Conservation (phyloP, 2,113 vertebrate genomes). For the Phalacrocorax aristotelis region DNA sequence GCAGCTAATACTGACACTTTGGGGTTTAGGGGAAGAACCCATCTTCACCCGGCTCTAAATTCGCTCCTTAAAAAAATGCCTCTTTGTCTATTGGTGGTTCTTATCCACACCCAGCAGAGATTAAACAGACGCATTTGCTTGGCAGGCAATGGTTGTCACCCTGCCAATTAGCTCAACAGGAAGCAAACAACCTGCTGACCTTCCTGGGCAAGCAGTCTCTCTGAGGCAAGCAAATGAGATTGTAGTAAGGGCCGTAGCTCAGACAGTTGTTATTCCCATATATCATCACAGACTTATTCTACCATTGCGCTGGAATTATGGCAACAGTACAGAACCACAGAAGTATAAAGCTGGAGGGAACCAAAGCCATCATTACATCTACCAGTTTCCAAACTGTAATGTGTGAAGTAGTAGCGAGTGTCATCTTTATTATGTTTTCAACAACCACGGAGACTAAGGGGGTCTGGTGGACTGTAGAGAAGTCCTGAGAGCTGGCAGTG, state of each 20-base stretch:
- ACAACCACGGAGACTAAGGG: neutral
- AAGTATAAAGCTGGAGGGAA: neutral
- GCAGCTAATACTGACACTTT: neutral
- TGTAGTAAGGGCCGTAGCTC: neutral
- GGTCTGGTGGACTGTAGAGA: neutral
- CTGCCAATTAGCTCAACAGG: constrained; percentile 46
- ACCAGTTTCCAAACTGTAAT: neutral
- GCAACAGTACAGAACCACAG: neutral
- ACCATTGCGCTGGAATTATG: neutral
- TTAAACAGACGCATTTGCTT: constrained; percentile 15
- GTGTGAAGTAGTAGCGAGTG: fast-evolving
- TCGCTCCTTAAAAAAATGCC: neutral
- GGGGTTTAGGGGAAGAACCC: neutral
- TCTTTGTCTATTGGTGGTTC: neutral
- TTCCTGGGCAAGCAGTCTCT: neutral
- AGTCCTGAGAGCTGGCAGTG: neutral
- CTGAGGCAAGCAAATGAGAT: neutral
- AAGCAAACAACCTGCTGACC: constrained; percentile 50
- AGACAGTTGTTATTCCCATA: neutral
- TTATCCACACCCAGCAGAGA: neutral
- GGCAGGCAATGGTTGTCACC: constrained; percentile 30
- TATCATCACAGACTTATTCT: neutral
- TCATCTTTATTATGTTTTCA: neutral
- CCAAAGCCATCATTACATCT: neutral
- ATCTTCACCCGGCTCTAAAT: neutral